Percentiles rank a stretch among this genome's conserved stretches.
phyloP scores from a whole-genome alignment of 37 sponge, comb jelly and placozoan species.

The Chondrilla cf. caribensis region DNA sequence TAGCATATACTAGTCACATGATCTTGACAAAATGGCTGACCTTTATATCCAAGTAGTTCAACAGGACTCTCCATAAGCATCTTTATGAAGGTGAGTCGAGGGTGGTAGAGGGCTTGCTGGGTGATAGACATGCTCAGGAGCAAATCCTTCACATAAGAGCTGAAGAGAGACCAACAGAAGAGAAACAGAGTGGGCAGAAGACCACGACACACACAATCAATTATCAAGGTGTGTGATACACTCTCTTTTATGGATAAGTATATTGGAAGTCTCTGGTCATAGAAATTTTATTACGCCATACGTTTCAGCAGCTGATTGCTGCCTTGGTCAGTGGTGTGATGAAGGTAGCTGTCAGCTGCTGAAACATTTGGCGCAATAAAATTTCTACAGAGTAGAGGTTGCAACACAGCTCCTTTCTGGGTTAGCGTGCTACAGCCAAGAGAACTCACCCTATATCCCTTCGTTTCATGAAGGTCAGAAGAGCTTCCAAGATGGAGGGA shows the following conservation, averaged over 20 bases:
- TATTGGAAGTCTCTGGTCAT: too few relatives aligned
- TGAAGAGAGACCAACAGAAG: constrained; percentile 1
- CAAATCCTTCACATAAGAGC: constrained; percentile 21
- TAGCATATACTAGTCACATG: not conserved
- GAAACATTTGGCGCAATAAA: too few relatives aligned
- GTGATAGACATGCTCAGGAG: constrained; percentile 36
- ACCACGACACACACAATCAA: too few relatives aligned
- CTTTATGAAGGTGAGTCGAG: constrained; percentile 44
- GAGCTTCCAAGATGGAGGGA: constrained; percentile 36
- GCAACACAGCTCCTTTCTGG: too few relatives aligned
- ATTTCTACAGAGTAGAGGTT: too few relatives aligned
- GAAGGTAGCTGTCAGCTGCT: too few relatives aligned
- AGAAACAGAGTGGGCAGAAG: not conserved
- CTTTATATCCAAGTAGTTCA: constrained; percentile 32
- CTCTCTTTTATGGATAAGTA: too few relatives aligned
- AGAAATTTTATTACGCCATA: too few relatives aligned
- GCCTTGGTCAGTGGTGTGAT: too few relatives aligned
- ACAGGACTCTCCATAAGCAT: constrained; percentile 39
- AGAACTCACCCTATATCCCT: constrained; percentile 46
- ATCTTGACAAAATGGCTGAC: not conserved
- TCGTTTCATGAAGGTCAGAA: not conserved
- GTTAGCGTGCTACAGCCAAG: too few relatives aligned
- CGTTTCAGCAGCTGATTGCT: too few relatives aligned
- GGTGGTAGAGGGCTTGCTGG: constrained; percentile 20
- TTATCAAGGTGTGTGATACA: too few relatives aligned